phyloP scores from a whole-genome alignment of 2,797 vertebrate species.

The Anguilla marmorata region DNA sequence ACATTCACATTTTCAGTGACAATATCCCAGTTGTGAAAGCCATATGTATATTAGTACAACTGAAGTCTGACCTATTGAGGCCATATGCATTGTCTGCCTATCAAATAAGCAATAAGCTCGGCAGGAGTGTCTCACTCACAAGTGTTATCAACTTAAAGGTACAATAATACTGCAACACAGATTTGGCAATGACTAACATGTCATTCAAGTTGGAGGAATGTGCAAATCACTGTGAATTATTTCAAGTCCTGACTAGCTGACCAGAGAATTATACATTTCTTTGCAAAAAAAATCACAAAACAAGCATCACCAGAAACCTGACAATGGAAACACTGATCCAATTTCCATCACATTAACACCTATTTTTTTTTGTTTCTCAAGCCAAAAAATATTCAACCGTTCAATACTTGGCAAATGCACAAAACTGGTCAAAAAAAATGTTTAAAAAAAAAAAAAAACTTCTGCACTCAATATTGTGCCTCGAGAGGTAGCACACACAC shows the following conservation, averaged over 20 bases:
- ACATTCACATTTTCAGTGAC: conserved; percentile 37
- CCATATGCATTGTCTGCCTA: not conserved
- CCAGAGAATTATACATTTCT: not conserved
- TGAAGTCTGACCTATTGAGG: not conserved
- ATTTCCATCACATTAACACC: conserved; percentile 1
- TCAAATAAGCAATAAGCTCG: not conserved
- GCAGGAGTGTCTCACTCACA: not conserved
- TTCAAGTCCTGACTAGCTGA: conserved; percentile 11
- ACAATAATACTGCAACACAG: conserved; percentile 35
- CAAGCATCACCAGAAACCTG: not conserved
- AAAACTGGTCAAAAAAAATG: not conserved
- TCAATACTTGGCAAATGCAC: not conserved
- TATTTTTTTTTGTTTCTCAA: not conserved
- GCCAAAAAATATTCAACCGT: not conserved
- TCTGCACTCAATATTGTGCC: not conserved
- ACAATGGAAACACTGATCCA: not conserved
- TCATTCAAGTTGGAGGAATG: conserved; percentile 41
- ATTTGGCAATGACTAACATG: not conserved
- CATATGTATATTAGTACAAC: conserved; percentile 22
- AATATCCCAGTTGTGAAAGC: conserved; percentile 28
- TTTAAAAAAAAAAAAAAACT: not conserved
- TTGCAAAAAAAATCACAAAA: not conserved
- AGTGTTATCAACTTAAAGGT: not conserved
- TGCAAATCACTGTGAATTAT: conserved; percentile 40
- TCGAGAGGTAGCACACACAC: not conserved